These are phyloP conservation scores for Homarus americanus DNA, from an alignment of 1,140 invertebrate genomes.

Conservation along the genomic window DNA sequence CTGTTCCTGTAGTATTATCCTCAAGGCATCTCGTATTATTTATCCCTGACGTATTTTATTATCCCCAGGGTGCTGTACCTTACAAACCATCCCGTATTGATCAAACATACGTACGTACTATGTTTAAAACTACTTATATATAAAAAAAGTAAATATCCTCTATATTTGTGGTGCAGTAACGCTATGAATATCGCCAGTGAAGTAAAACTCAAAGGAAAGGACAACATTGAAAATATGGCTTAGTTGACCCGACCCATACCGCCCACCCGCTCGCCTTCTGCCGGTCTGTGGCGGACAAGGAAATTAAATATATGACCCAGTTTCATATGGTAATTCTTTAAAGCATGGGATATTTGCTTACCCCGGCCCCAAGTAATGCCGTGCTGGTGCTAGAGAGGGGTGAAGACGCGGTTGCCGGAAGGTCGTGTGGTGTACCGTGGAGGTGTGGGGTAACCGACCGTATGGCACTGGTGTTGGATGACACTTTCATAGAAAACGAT, in stretches of 20 bases:
- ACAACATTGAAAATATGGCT: neutral
- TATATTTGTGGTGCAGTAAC: too few relatives aligned
- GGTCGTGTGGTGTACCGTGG: neutral
- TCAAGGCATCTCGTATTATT: too few relatives aligned
- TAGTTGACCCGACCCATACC: constrained; percentile 16
- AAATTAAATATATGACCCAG: constrained; percentile 52
- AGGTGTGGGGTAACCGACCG: neutral
- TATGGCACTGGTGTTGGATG: constrained; percentile 1
- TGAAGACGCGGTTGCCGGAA: neutral
- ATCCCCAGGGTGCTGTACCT: too few relatives aligned
- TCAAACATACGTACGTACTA: too few relatives aligned
- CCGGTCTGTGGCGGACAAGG: constrained; percentile 30
- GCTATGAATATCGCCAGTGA: too few relatives aligned
- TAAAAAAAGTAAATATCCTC: too few relatives aligned
- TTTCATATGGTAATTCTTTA: constrained; percentile 48
- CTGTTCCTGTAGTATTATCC: too few relatives aligned
- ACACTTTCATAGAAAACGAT: neutral
- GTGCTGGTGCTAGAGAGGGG: neutral
- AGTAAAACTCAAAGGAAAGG: neutral
- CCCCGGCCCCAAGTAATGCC: constrained; percentile 24
- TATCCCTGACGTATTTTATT: too few relatives aligned
- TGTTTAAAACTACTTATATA: too few relatives aligned
- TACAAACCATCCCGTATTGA: too few relatives aligned
- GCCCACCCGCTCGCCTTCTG: neutral
- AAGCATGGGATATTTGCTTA: constrained; percentile 48